These are phyloP conservation scores for Propithecus deckenii DNA, from an alignment of 2,797 vertebrate genomes.

Conservation along the genomic window DNA sequence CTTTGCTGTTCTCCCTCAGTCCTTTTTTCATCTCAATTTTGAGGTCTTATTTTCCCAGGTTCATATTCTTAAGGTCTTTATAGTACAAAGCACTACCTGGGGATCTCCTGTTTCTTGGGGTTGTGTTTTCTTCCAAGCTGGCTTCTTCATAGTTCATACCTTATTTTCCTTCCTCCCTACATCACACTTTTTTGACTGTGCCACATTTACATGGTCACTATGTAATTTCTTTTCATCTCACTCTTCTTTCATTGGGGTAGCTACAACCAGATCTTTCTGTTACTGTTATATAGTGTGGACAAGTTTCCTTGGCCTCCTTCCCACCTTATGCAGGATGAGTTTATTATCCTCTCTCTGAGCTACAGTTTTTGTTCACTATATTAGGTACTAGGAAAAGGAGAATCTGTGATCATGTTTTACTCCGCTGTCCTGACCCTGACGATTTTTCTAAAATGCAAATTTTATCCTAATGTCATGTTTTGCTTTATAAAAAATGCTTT, in stretches of 20 bases:
- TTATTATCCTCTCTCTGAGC: not conserved
- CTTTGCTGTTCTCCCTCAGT: not conserved
- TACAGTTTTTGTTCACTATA: not conserved
- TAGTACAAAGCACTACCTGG: not conserved
- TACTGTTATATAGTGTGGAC: not conserved
- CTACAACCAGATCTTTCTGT: not conserved
- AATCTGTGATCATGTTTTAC: not conserved
- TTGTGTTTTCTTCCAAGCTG: not conserved
- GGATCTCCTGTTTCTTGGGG: not conserved
- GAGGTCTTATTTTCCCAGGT: not conserved
- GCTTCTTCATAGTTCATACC: not conserved
- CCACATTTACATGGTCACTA: not conserved
- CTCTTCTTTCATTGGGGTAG: not conserved
- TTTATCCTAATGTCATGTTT: not conserved
- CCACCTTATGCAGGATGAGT: not conserved
- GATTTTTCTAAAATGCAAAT: not conserved
- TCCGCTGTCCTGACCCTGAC: not conserved
- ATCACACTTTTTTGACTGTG: not conserved
- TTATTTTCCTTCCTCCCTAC: not conserved
- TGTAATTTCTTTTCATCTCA: not conserved
- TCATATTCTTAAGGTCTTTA: constrained; percentile 16
- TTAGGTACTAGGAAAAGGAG: not conserved
- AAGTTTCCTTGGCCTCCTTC: not conserved
- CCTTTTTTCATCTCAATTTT: not conserved
- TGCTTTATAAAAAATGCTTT: not conserved